A percentile compares a stretch with the other conserved stretches of the same genome.
phyloP scores from a whole-genome alignment of 2,113 vertebrate genomes.

The Turnix velox region DNA sequence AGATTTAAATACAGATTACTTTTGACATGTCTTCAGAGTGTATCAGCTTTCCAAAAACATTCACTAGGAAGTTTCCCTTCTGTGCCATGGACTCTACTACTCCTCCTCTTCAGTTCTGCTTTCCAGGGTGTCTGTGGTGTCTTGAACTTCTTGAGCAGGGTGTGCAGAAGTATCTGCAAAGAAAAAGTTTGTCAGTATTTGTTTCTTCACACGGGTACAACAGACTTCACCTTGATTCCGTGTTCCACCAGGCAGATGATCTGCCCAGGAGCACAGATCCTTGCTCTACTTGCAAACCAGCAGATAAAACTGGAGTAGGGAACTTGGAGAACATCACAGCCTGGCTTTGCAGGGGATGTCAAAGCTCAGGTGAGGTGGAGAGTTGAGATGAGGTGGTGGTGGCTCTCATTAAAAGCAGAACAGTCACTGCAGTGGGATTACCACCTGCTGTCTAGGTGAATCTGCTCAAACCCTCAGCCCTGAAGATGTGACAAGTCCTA shows the following conservation, averaged over 20 bases:
- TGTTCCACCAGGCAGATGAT: not conserved
- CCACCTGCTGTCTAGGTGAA: not conserved
- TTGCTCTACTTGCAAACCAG: not conserved
- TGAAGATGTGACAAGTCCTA: not conserved
- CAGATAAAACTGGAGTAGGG: not conserved
- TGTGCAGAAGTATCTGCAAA: slow-evolving; percentile 50
- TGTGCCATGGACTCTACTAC: slow-evolving; percentile 11
- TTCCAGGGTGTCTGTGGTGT: slow-evolving; percentile 41
- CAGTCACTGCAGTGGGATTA: not conserved
- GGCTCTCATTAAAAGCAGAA: not conserved
- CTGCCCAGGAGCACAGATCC: not conserved
- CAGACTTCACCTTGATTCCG: not conserved
- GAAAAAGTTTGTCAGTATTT: not conserved
- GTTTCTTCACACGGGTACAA: not conserved
- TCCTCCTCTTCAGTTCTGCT: slow-evolving; percentile 57
- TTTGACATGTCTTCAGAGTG: slow-evolving; percentile 61
- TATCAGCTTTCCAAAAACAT: slow-evolving; percentile 49
- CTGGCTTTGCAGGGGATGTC: not conserved
- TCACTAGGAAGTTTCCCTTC: slow-evolving; percentile 45
- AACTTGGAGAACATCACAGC: not conserved
- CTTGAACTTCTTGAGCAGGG: slow-evolving; percentile 42
- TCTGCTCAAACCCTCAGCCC: not conserved
- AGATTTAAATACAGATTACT: slow-evolving; percentile 56
- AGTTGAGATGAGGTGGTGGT: not conserved
- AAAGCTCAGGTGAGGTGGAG: not conserved